A percentile compares a stretch with the other conserved stretches of the same genome.
These are phyloP conservation scores for Nannoperca australis DNA, from an alignment of 2,797 vertebrate genomes.

Conservation along the genomic window DNA sequence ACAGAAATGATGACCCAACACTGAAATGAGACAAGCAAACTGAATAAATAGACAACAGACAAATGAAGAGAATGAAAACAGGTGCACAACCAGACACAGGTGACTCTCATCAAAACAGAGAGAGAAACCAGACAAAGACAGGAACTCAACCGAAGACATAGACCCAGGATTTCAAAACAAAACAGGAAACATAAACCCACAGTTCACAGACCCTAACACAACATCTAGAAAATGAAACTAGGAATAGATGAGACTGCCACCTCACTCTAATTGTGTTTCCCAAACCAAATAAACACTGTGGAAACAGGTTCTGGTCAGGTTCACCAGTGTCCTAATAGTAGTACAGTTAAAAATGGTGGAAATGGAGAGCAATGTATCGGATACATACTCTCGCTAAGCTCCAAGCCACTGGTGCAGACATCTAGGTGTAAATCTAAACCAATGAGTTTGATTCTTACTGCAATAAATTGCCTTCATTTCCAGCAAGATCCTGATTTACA, in stretches of 20 bases:
- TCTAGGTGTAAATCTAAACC: not conserved
- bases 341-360: not conserved
- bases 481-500: not conserved
- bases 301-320: not conserved
- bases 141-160: too few species aligned
- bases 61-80: too few species aligned
- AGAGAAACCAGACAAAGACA: too few species aligned
- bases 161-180: too few species aligned
- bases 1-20: too few species aligned
- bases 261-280: not conserved
- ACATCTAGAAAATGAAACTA: not conserved
- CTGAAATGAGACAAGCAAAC: too few species aligned
- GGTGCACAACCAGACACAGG: too few species aligned
- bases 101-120: too few species aligned
- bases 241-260: not conserved
- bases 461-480: slow-evolving; percentile 16
- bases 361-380: not conserved
- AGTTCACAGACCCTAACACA: too few species aligned
- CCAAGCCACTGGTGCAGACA: not conserved
- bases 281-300: not conserved
- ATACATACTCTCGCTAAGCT: not conserved
- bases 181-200: too few species aligned
- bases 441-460: slow-evolving; percentile 6
- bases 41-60: too few species aligned
- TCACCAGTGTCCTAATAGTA: not conserved